Evolutionary conservation across 2,797 vertebrate species (phyloP).

Genomic region (Taeniopygia guttata): DNA sequence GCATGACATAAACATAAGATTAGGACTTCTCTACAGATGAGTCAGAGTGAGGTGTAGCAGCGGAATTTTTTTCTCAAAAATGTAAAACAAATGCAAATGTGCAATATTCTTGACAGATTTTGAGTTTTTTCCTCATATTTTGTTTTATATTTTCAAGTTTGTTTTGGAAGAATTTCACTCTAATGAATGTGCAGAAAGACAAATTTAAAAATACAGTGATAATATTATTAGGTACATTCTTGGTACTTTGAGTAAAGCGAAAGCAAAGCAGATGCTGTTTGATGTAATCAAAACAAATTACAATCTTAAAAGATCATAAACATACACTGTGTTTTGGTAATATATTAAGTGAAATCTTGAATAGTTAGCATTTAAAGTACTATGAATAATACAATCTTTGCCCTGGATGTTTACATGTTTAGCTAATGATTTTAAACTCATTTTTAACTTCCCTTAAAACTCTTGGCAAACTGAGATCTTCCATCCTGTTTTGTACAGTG

Average conservation of each 20-base stretch:
- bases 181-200: background rate
- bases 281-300: slow-evolving; percentile 55
- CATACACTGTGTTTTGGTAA: slow-evolving; percentile 5
- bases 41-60: background rate
- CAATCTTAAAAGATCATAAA: slow-evolving; percentile 40
- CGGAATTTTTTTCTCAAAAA: background rate
- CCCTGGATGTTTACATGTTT: background rate
- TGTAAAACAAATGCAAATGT: background rate
- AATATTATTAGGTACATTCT: background rate
- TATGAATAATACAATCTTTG: background rate
- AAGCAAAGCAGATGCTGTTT: slow-evolving; percentile 56
- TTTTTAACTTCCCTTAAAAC: background rate
- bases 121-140: background rate
- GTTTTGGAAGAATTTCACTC: background rate
- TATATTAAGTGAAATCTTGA: slow-evolving; percentile 1
- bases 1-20: background rate
- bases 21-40: background rate
- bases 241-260: slow-evolving; percentile 11
- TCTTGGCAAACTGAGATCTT: background rate
- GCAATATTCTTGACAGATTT: background rate
- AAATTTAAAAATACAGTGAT: background rate
- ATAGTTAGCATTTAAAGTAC: slow-evolving; percentile 4
- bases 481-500: background rate
- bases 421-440: background rate
- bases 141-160: background rate